Base-by-base conservation (phyloP, 2,888 invertebrate genomes). In the Elegia similella region DNA sequence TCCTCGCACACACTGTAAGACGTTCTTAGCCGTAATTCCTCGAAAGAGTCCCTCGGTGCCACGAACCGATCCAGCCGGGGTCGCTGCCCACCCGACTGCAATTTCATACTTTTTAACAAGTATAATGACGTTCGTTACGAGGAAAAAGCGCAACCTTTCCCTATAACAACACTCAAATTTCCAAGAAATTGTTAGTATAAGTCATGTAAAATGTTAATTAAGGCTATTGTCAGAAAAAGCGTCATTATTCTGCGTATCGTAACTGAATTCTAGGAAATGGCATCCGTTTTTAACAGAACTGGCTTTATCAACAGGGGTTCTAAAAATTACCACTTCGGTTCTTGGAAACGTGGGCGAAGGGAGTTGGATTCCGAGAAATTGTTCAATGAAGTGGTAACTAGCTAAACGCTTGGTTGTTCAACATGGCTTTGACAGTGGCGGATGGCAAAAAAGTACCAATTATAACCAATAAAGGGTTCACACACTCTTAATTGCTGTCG, bases 31-130 rank as follows among this genome's bases (percentile, higher is more conserved):
- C 78, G 69, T 64, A 80, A 60, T 56, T 81, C 85, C 10, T 72
- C 73, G 52, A 88, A 64, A 16, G 69, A 72, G 13, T 79, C 77
- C 54, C 90, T 78, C n/a, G 83, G 75, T 13, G 76, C 65, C 62
- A 90, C 78, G 72, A 90, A 90, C 62, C 90, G 75, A 68, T 90
- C 90, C 17, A 78, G 67, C n/a, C 82, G 73, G 54, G 76, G 70
- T 56, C 77, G 73, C 56, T 80, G 81, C 8, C 66, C 69, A 65
- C 80, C 80, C 61, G 69, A 66, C 89, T 89, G 82, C 60, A 80
- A 80, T 67, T 12, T 17, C 62, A 72, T 73, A 73, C 70, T 63
- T 61, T 62, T 55, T 2, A 65, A 58, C 59, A 46, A 44, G 54
- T 57, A 62, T 46, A 53, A 42, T 29, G 23, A 53, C n/a, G 67